Evolutionary conservation across 2,113 vertebrate genomes (phyloP).

Genomic region (Petromus typicus): DNA sequence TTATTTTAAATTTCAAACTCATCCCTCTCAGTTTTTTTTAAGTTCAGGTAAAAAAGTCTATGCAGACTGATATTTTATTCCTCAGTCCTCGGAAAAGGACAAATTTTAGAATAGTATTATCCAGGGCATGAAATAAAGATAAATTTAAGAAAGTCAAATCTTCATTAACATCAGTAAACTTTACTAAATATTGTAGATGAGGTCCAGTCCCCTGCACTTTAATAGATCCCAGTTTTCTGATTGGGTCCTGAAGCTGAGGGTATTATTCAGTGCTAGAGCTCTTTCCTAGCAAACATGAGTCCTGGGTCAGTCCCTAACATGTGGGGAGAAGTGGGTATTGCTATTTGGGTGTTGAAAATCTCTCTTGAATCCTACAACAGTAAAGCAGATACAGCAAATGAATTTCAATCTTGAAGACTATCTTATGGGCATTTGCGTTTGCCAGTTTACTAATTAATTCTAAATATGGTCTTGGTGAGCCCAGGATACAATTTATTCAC

Average conservation of each 20-base stretch:
- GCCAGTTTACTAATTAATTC: not conserved
- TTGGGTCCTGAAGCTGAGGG: not conserved
- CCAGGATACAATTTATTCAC: not conserved
- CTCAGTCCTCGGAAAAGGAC: not conserved
- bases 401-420: not conserved
- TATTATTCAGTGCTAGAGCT: not conserved
- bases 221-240: not conserved
- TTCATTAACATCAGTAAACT: not conserved
- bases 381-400: not conserved
- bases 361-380: not conserved
- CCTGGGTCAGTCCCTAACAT: not conserved
- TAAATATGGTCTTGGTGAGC: not conserved
- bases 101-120: not conserved
- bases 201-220: not conserved
- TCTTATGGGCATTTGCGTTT: not conserved
- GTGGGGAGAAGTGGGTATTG: accelerated
- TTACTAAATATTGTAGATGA: constrained; percentile 28
- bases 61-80: not conserved
- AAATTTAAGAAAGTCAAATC: constrained; percentile 16
- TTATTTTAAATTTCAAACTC: constrained; percentile 38
- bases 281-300: not conserved
- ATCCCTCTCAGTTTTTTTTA: not conserved
- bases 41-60: not conserved
- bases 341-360: not conserved
- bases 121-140: not conserved